Evolutionary conservation across 2,888 invertebrate genomes (phyloP).

Genomic region (Chamaedrilus cognettii): DNA sequence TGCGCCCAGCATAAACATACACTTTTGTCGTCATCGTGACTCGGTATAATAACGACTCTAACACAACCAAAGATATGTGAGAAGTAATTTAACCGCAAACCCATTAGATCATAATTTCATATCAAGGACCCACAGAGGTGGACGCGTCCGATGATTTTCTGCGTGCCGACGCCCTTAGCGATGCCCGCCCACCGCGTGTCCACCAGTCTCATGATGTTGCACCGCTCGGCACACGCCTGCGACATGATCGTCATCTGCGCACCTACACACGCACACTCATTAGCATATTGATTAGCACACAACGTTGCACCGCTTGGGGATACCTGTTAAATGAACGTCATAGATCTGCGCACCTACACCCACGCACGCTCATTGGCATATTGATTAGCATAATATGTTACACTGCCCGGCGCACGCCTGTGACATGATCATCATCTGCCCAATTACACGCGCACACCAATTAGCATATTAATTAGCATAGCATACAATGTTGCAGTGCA

Average conservation of each 20-base stretch:
- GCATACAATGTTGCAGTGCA: conserved; percentile 63
- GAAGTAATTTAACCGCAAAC: too few relatives aligned
- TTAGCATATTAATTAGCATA: too few relatives aligned
- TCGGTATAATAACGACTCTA: too few relatives aligned
- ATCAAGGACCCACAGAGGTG: conserved; percentile 67
- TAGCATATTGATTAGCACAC: not conserved
- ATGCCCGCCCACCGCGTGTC: conserved; percentile 95
- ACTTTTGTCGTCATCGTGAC: too few relatives aligned
- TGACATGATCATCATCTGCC: conserved; percentile 99
- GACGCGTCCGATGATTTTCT: conserved; percentile 92
- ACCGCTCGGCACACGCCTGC: conserved; percentile 86
- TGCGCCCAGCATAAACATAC: too few relatives aligned
- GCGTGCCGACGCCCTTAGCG: conserved; percentile 96
- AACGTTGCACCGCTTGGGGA: not conserved
- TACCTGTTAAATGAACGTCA: not conserved
- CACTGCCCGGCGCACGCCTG: conserved; percentile 86
- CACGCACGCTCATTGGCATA: too few relatives aligned
- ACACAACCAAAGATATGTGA: too few relatives aligned
- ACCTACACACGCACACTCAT: conserved; percentile 62
- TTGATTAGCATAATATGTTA: too few relatives aligned
- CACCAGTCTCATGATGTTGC: conserved; percentile 62
- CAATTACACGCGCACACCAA: conserved; percentile 65
- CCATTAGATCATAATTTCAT: too few relatives aligned
- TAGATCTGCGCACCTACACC: too few relatives aligned
- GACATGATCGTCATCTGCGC: conserved; percentile 99